phyloP scores from a whole-genome alignment of 2,797 vertebrate genomes.

The Kryptopterus vitreolus region DNA sequence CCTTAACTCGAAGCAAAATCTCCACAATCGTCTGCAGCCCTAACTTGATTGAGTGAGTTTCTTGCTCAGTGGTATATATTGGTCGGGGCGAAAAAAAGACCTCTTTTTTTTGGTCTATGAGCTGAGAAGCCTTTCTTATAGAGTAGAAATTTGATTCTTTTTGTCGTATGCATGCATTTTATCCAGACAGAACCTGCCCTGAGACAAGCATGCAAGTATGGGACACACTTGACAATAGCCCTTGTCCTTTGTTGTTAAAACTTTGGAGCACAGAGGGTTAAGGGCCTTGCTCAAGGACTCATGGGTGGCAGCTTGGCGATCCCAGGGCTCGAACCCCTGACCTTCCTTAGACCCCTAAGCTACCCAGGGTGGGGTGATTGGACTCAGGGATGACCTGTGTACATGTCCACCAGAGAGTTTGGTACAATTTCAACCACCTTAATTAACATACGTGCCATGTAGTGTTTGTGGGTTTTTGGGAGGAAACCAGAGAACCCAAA shows the following conservation, averaged over 20 bases:
- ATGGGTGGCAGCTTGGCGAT: too few relatives aligned
- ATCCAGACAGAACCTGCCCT: not conserved
- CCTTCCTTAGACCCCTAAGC: too few relatives aligned
- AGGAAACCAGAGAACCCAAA: not conserved
- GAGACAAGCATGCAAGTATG: not conserved
- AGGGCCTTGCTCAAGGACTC: too few relatives aligned
- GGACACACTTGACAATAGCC: not conserved
- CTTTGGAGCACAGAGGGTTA: too few relatives aligned
- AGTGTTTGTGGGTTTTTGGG: not conserved
- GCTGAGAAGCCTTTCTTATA: conserved; percentile 2
- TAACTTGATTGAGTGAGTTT: conserved; percentile 30
- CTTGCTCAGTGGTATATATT: not conserved
- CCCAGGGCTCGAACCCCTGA: too few relatives aligned
- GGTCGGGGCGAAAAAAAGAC: not conserved
- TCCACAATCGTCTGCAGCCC: conserved; percentile 23
- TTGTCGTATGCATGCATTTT: not conserved
- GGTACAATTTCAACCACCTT: too few relatives aligned
- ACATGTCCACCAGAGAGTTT: too few relatives aligned
- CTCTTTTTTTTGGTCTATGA: not conserved
- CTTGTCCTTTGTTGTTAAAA: not conserved
- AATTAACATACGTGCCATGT: too few relatives aligned
- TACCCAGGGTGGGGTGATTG: too few relatives aligned
- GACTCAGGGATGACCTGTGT: too few relatives aligned
- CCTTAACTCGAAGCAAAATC: conserved; percentile 31
- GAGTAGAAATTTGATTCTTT: not conserved